Conservation (phyloP, 1,140 invertebrate species). For the Subanguina moxae region DNA sequence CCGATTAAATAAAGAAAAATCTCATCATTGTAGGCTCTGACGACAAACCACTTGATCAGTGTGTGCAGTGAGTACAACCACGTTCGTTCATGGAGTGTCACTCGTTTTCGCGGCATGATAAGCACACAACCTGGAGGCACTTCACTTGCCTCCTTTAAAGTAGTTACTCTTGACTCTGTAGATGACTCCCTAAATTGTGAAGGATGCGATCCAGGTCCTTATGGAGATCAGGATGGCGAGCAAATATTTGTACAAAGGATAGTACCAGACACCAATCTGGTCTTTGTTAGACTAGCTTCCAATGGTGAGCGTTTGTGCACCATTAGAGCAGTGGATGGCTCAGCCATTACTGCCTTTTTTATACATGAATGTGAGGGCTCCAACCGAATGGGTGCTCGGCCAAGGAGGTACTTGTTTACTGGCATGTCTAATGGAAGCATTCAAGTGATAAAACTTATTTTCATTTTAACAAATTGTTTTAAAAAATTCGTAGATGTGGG, state of each 20-base stretch:
- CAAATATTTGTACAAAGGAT: constrained; percentile 91
- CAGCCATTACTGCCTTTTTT: constrained; percentile 89
- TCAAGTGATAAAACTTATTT: constrained; percentile 64
- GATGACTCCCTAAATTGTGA: constrained; percentile 72
- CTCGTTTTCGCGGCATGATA: constrained; percentile 86
- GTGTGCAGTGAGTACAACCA: constrained; percentile 97
- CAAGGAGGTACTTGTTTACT: constrained; percentile 83
- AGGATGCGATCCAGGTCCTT: constrained; percentile 69
- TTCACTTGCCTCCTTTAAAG: constrained; percentile 90
- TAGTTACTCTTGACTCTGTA: constrained; percentile 78
- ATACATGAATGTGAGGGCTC: constrained; percentile 94
- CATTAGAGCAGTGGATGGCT: constrained; percentile 74
- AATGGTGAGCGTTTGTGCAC: constrained; percentile 75
- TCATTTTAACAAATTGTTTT: constrained; percentile 12
- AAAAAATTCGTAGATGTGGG: constrained; percentile 75
- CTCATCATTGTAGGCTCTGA: not conserved
- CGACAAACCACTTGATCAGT: constrained; percentile 41
- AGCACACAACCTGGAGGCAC: constrained; percentile 94
- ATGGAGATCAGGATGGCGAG: constrained; percentile 92
- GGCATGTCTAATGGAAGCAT: constrained; percentile 89
- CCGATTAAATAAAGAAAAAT: too few relatives aligned
- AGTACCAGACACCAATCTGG: constrained; percentile 86
- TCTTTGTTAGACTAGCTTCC: constrained; percentile 87
- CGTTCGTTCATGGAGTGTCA: constrained; percentile 90
- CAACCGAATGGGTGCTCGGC: constrained; percentile 78